These are phyloP conservation scores for Chironomus tentans DNA, from an alignment of 2,888 invertebrate species.

Conservation along the genomic window DNA sequence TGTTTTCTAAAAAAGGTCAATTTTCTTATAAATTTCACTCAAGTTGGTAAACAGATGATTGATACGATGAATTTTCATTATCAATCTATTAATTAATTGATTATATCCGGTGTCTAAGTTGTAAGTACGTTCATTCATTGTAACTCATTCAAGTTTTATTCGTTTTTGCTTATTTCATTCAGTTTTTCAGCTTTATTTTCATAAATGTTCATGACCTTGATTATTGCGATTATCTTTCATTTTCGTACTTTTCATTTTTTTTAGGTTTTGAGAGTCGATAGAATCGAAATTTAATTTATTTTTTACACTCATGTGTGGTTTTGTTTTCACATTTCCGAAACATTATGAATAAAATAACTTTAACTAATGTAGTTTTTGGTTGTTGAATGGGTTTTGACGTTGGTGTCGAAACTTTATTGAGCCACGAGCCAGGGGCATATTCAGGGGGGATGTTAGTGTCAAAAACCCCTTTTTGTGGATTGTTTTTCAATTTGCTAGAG, in stretches of 20 bases:
- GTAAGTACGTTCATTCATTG: neutral
- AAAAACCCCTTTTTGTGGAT: no score
- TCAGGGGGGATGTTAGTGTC: no score
- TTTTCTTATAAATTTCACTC: neutral
- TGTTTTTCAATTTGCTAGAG: no score
- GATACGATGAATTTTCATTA: neutral
- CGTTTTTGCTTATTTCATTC: neutral
- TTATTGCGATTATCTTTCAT: neutral
- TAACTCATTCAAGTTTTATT: neutral
- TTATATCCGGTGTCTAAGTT: neutral
- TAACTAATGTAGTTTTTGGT: no score
- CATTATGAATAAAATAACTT: neutral
- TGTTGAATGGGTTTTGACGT: neutral
- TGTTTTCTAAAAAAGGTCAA: neutral
- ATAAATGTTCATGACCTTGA: neutral
- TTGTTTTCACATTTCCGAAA: neutral
- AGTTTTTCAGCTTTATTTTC: neutral
- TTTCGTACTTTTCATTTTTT: no score
- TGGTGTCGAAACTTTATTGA: no score
- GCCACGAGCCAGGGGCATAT: no score
- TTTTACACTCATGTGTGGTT: no score
- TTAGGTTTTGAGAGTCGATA: no score
- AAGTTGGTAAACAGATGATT: neutral
- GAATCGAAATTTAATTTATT: neutral
- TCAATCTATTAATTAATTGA: neutral